Conservation (phyloP, 2,113 vertebrate species). For the Dipodomys merriami region DNA sequence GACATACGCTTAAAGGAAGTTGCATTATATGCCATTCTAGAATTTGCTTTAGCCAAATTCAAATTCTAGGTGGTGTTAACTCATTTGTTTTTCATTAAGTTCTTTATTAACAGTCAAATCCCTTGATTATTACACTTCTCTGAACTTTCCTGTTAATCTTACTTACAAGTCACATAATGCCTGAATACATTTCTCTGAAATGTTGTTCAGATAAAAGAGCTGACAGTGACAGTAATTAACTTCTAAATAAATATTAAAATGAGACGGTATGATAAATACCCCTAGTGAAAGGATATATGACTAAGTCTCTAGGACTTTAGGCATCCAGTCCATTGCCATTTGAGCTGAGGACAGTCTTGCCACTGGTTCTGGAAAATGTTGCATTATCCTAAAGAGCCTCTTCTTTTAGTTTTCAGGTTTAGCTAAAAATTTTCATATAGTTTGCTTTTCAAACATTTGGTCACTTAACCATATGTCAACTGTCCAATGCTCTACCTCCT, state of each 20-base stretch:
- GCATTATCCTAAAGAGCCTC: slow-evolving; percentile 22
- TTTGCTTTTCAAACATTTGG: slow-evolving; percentile 60
- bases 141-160: slow-evolving; percentile 85
- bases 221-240: slow-evolving; percentile 84
- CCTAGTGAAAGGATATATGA: slow-evolving; percentile 43
- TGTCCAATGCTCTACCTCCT: slow-evolving; percentile 14
- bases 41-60: slow-evolving; percentile 82
- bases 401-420: slow-evolving; percentile 59
- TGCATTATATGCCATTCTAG: slow-evolving; percentile 63
- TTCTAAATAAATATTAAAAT: slow-evolving; percentile 83
- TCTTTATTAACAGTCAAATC: slow-evolving; percentile 86
- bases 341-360: neutral
- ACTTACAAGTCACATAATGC: slow-evolving; percentile 85
- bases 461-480: slow-evolving; percentile 59
- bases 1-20: neutral
- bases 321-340: neutral
- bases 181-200: slow-evolving; percentile 83
- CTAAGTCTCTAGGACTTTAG: neutral
- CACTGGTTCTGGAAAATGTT: slow-evolving; percentile 4
- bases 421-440: slow-evolving; percentile 52
- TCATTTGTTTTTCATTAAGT: slow-evolving; percentile 87
- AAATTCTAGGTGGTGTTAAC: slow-evolving; percentile 82
- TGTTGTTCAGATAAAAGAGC: slow-evolving; percentile 81
- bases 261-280: slow-evolving; percentile 77
- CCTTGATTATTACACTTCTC: slow-evolving; percentile 85